Conservation (phyloP, 2,888 invertebrate genomes). For the Sesamia inferens region DNA sequence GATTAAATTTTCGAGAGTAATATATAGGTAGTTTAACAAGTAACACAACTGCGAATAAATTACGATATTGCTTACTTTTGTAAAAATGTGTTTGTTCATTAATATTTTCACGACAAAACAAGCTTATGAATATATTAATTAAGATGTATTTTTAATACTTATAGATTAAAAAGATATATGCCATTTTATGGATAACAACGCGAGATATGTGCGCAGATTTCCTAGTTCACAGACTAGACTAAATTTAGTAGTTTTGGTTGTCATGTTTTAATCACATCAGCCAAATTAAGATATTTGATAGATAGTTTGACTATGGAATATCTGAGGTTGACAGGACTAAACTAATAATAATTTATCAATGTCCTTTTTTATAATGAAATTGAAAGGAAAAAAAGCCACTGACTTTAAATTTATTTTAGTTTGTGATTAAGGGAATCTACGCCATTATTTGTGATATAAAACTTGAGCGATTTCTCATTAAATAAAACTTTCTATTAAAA, state of each 20-base stretch:
- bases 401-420: too few relatives aligned
- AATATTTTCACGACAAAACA: slow-evolving; percentile 9
- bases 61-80: neutral
- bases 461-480: neutral
- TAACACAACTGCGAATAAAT: slow-evolving; percentile 16
- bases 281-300: too few relatives aligned
- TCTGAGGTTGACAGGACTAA: too few relatives aligned
- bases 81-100: neutral
- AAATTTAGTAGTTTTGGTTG: too few relatives aligned
- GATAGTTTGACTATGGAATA: too few relatives aligned
- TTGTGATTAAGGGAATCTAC: too few relatives aligned
- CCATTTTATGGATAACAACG: slow-evolving; percentile 37
- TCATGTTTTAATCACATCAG: too few relatives aligned
- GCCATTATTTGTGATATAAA: slow-evolving; percentile 21
- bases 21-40: slow-evolving; percentile 2
- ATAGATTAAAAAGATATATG: slow-evolving; percentile 49
- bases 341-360: too few relatives aligned
- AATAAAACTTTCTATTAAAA: slow-evolving; percentile 1
- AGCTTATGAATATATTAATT: slow-evolving; percentile 28
- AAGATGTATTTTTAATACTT: slow-evolving; percentile 15
- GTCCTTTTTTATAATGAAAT: too few relatives aligned
- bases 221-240: too few relatives aligned
- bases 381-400: too few relatives aligned
- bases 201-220: slow-evolving; percentile 19
- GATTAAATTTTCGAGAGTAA: neutral